Percentiles rank a stretch among this genome's conserved stretches.
phyloP scores from a whole-genome alignment of 1,140 invertebrate species.

The Eupeodes corollae region DNA sequence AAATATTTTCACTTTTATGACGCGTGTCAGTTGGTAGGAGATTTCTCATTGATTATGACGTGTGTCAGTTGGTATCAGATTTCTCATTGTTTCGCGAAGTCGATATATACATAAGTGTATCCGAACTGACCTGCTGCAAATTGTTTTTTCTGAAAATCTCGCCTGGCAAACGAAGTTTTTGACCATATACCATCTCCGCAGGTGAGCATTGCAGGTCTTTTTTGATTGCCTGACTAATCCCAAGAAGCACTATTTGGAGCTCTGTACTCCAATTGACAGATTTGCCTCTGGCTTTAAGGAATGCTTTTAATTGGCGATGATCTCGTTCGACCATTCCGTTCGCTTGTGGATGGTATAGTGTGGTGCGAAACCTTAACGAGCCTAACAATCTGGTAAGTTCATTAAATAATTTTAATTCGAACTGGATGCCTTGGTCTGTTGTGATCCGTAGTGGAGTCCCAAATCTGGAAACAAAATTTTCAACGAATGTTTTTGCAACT shows the following conservation, averaged over 20 bases:
- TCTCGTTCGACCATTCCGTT: slow-evolving; percentile 38
- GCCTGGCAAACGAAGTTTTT: no score
- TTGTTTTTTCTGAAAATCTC: no score
- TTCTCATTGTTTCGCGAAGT: no score
- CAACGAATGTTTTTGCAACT: slow-evolving; percentile 18
- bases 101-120: no score
- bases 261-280: slow-evolving; percentile 21
- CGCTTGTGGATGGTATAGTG: slow-evolving; percentile 22
- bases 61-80: no score
- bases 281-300: no score
- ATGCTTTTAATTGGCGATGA: no score
- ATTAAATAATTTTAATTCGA: slow-evolving; percentile 24
- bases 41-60: no score
- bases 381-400: slow-evolving; percentile 2
- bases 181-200: slow-evolving; percentile 21
- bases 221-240: slow-evolving; percentile 27
- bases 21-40: no score
- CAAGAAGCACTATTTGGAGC: slow-evolving; percentile 36
- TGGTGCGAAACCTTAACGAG: neutral
- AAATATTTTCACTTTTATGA: no score
- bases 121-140: no score
- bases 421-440: slow-evolving; percentile 37
- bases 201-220: slow-evolving; percentile 24
- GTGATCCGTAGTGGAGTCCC: slow-evolving; percentile 30
- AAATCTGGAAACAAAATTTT: slow-evolving; percentile 29